Percentiles rank a stretch among this genome's conserved stretches.
Evolutionary conservation across 2,113 vertebrate genomes (phyloP).

Genomic region (Chrysochloris asiatica): DNA sequence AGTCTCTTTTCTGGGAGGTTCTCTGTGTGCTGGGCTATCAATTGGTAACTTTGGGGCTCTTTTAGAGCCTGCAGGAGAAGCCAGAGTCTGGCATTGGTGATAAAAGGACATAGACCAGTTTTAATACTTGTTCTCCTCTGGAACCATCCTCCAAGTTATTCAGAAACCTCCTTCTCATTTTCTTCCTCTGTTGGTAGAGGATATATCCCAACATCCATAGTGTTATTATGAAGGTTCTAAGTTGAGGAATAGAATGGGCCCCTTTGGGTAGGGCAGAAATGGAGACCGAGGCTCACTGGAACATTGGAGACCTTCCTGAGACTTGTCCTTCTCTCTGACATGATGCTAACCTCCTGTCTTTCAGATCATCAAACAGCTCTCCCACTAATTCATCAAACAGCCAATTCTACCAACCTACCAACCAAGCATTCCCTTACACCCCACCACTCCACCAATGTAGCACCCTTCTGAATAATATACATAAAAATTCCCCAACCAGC

Average conservation of each 20-base stretch:
- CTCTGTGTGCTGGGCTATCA: not conserved
- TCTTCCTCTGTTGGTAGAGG: not conserved
- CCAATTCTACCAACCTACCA: not conserved
- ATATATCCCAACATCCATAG: not conserved
- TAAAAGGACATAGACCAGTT: not conserved
- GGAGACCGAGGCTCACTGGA: not conserved
- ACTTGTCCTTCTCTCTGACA: not conserved
- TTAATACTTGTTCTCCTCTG: not conserved
- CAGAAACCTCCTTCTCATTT: too few relatives aligned
- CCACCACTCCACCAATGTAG: too few relatives aligned
- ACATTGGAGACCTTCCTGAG: not conserved
- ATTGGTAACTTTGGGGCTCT: not conserved
- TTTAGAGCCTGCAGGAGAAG: not conserved
- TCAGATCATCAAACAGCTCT: not conserved
- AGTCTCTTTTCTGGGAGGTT: not conserved
- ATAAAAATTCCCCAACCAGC: not conserved
- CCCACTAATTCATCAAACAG: not conserved
- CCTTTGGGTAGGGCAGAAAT: not conserved
- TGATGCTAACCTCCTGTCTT: not conserved
- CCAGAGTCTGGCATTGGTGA: too few relatives aligned
- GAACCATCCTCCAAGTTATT: not conserved
- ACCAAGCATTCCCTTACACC: not conserved
- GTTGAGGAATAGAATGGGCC: not conserved
- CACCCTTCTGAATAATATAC: not conserved
- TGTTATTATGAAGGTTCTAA: not conserved